Percentiles rank a stretch among this genome's conserved stretches.
Evolutionary conservation across 1,140 invertebrate species (phyloP).

Genomic region (Scaptomyza hsui): DNA sequence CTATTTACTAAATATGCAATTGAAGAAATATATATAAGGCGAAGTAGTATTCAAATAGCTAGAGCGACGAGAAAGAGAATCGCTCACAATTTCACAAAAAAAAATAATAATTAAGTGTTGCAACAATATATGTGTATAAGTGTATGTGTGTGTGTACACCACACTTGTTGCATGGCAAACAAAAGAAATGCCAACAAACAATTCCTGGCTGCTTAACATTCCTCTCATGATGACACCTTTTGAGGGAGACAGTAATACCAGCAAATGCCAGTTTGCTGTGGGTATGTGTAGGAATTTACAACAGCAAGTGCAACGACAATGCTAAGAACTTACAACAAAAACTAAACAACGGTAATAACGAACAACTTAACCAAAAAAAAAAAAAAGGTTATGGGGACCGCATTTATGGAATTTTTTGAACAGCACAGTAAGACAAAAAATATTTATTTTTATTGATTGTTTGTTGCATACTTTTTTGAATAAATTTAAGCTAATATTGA

Average conservation of each 20-base stretch:
- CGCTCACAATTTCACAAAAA: too few relatives aligned
- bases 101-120: too few relatives aligned
- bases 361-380: not conserved
- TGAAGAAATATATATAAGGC: too few relatives aligned
- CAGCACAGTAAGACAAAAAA: too few relatives aligned
- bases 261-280: slow-evolving; percentile 47
- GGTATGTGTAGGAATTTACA: slow-evolving; percentile 58
- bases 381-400: not conserved
- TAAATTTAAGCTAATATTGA: too few relatives aligned
- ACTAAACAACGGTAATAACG: not conserved
- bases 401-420: too few relatives aligned
- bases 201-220: slow-evolving; percentile 56
- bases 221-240: slow-evolving; percentile 41
- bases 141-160: not conserved
- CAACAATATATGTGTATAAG: too few relatives aligned
- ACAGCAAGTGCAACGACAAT: slow-evolving; percentile 34
- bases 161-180: slow-evolving; percentile 12
- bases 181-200: slow-evolving; percentile 12
- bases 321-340: not conserved
- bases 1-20: not conserved
- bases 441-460: too few relatives aligned
- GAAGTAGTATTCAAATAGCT: too few relatives aligned
- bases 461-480: too few relatives aligned
- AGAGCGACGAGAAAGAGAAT: too few relatives aligned
- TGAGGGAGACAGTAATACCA: slow-evolving; percentile 3